phyloP scores from a whole-genome alignment of 2,797 vertebrate genomes.

The Glyptemys insculpta region DNA sequence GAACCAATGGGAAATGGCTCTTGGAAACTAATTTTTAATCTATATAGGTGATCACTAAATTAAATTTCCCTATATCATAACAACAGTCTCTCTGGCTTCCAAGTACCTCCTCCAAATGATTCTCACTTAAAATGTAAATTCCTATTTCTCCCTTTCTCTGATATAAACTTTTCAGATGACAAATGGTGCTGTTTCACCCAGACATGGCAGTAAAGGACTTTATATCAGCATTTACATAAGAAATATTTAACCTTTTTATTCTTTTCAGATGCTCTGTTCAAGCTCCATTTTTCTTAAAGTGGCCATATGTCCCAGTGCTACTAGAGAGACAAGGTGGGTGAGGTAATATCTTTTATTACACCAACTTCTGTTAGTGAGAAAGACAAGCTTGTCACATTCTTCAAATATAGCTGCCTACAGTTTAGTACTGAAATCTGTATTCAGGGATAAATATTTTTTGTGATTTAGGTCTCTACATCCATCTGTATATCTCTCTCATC shows the following conservation, averaged over 20 bases:
- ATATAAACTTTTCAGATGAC: neutral
- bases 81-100: neutral
- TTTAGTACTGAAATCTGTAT: neutral
- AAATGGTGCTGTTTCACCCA: neutral
- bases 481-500: neutral
- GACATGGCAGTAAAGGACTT: neutral
- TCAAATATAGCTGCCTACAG: neutral
- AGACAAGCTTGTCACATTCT: neutral
- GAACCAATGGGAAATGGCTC: conserved; percentile 38
- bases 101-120: neutral
- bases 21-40: conserved; percentile 18
- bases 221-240: neutral
- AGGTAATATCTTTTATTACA: neutral
- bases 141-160: neutral
- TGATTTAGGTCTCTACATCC: neutral
- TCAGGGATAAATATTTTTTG: neutral
- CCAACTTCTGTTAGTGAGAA: neutral
- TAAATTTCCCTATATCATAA: conserved; percentile 8
- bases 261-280: neutral
- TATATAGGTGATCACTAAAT: neutral
- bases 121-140: conserved; percentile 2
- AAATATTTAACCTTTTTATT: neutral
- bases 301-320: neutral
- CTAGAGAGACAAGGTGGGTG: neutral
- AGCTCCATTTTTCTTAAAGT: neutral